These are phyloP conservation scores for Albula goreensis DNA, from an alignment of 2,113 vertebrate genomes.

Conservation along the genomic window DNA sequence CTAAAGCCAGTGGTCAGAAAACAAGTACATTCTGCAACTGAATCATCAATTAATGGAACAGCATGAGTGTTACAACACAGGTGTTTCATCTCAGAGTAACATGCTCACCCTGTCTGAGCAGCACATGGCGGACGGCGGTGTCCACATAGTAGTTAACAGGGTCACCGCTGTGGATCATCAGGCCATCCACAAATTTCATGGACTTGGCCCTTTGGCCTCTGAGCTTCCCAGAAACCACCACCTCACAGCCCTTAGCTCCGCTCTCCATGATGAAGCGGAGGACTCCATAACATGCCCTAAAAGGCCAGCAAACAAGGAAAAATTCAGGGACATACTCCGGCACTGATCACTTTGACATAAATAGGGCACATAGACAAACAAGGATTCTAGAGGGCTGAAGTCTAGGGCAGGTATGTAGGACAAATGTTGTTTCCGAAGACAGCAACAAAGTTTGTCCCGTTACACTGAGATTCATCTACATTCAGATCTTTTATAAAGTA, in stretches of 20 bases:
- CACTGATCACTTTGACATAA: neutral
- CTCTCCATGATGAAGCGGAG: slow-evolving; percentile 99
- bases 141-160: slow-evolving; percentile 98
- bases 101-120: slow-evolving; percentile 91
- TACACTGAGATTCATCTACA: neutral
- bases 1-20: no score
- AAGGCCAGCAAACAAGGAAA: neutral
- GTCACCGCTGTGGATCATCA: slow-evolving; percentile 99
- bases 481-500: neutral
- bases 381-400: no score
- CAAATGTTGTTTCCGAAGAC: neutral
- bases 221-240: slow-evolving; percentile 93
- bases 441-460: neutral
- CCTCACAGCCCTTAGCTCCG: slow-evolving; percentile 92
- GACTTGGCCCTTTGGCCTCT: slow-evolving; percentile 94
- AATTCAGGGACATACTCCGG: neutral
- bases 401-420: neutral
- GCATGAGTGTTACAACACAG: neutral
- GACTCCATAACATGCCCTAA: slow-evolving; percentile 93
- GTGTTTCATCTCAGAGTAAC: neutral
- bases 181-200: slow-evolving; percentile 97
- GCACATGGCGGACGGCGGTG: slow-evolving; percentile 92
- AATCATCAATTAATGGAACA: neutral
- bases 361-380: no score
- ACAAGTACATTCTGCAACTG: no score